These are phyloP conservation scores for Ornithoptera priamus DNA, from an alignment of 2,888 invertebrate species.

Conservation along the genomic window DNA sequence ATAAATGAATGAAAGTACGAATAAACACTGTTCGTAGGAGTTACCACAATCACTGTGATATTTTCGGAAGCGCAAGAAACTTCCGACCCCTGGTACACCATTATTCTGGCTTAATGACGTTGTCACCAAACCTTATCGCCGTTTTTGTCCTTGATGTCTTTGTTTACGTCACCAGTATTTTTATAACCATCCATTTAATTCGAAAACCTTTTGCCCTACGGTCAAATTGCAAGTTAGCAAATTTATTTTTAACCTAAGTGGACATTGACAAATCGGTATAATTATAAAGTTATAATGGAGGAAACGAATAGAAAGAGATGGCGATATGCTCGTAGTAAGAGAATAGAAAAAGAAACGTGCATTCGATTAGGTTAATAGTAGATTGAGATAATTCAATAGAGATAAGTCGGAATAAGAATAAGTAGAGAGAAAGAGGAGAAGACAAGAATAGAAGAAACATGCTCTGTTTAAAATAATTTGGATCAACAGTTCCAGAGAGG, in stretches of 20 bases:
- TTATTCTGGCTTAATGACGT: constrained; percentile 15
- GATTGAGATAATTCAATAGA: too few species aligned
- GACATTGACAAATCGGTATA: background rate
- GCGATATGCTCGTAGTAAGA: too few species aligned
- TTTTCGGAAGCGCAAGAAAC: background rate
- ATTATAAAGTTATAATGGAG: too few species aligned
- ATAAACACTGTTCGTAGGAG: background rate
- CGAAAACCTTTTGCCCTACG: background rate
- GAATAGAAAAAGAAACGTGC: too few species aligned
- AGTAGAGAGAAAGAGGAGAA: too few species aligned
- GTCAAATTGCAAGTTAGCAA: background rate
- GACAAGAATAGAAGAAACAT: too few species aligned
- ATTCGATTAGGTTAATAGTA: too few species aligned
- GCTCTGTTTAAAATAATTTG: too few species aligned
- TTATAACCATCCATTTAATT: constrained; percentile 12
- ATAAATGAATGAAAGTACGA: too few species aligned
- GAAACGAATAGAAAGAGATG: too few species aligned
- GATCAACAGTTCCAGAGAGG: too few species aligned
- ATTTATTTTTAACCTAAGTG: background rate
- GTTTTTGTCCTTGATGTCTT: constrained; percentile 17
- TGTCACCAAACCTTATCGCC: constrained; percentile 18
- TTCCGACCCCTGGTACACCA: constrained; percentile 7
- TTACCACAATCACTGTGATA: background rate
- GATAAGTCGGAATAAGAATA: too few species aligned
- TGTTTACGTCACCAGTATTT: constrained; percentile 7